phyloP scores from a whole-genome alignment of 2,113 vertebrate species.

The Aramus guarauna region DNA sequence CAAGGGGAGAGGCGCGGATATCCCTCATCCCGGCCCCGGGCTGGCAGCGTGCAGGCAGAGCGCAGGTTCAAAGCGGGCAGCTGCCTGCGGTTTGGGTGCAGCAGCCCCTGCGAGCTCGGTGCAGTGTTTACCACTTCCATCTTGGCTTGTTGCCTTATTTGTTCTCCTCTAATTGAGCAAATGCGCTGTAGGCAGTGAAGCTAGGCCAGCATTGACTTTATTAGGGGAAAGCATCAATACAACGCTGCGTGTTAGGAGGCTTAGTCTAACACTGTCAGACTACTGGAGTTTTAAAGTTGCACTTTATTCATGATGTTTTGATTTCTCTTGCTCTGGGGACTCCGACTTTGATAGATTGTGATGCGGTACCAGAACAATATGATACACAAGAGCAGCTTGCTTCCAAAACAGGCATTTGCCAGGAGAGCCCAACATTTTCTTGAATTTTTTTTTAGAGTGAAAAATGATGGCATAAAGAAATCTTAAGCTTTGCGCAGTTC shows the following conservation, averaged over 20 bases:
- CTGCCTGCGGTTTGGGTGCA: background rate
- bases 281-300: constrained; percentile 27
- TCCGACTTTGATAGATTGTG: constrained; percentile 44
- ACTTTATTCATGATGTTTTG: constrained; percentile 54
- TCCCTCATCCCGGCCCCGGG: rapidly evolving
- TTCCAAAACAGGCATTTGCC: background rate
- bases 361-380: background rate
- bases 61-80: background rate
- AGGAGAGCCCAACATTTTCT: background rate
- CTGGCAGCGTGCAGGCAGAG: rapidly evolving
- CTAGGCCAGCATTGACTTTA: constrained; percentile 1
- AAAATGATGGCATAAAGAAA: constrained; percentile 21
- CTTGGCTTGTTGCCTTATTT: constrained; percentile 4
- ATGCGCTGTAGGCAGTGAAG: background rate
- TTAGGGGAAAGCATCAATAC: constrained; percentile 4
- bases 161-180: constrained; percentile 45
- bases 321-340: constrained; percentile 67
- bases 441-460: background rate
- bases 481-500: background rate
- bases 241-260: background rate
- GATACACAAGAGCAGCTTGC: constrained; percentile 1
- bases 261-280: background rate
- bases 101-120: background rate
- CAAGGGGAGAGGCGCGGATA: rapidly evolving
- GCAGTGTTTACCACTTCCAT: background rate